Evolutionary conservation across 2,797 vertebrate species (phyloP), one percentile per base, ranked within the genome.

Genomic region (Chlorospingus flavigularis): DNA sequence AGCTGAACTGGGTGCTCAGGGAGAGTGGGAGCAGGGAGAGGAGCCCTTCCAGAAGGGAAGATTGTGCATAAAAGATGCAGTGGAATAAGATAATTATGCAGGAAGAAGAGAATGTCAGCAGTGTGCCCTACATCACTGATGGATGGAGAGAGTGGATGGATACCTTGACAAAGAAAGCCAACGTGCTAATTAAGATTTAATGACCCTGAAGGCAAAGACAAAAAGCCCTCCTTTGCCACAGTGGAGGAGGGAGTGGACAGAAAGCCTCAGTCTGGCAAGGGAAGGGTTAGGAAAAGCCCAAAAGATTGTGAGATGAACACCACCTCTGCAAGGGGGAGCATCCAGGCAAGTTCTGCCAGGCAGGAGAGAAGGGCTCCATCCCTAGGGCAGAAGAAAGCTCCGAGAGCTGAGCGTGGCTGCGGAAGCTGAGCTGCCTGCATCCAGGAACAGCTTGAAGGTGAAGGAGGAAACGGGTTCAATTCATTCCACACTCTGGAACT

Each of bases 361-460:
- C 60, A 71, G 74, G 48, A 79, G 73, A 26, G 31, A 54, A 45
- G 39, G 42, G 50, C 39, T 87, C 37, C 30, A 74, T 47, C 54
- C 58, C 5, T 26, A 54, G 61, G 73, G 43, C 70, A 75, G 61
- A 26, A 47, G 86, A 26, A 65, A 86, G 53, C 74, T 77, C 33
- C 0, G 1, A 54, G 65, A 70, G 42, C 74, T 11, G 66, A 57
- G 82, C 20, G 20, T 4, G 17, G 24, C 0, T 40, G 72, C 1
- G 8, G 78, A 23, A 86, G 73, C 77, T 9, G 76, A 81, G 86
- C 37, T 13, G 74, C 75, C 78, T n/a, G 68, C 57, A 77, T 47
- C 78, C 45, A 28, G 85, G 57, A 90, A 72, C 90, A 94, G 92
- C 80, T 84, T 84, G 92, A 67, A 71, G 77, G 62, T 61, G 83